A percentile compares a stretch with the other conserved stretches of the same genome.
Evolutionary conservation across 2,113 vertebrate species (phyloP).

Genomic region (Dicerorhinus sumatrensis): DNA sequence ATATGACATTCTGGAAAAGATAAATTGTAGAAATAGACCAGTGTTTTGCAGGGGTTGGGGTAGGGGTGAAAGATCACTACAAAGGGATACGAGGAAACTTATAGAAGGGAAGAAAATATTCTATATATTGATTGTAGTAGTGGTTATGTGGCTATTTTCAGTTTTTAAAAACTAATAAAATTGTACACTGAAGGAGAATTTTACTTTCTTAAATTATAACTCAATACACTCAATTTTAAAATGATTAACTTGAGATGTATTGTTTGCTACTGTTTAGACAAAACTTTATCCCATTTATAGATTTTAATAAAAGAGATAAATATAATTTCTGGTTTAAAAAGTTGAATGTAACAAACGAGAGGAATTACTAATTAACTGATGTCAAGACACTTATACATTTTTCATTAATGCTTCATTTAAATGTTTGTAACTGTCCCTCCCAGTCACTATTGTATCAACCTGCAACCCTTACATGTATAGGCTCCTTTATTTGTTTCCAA

Average conservation of each 20-base stretch:
- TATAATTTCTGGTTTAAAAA: neutral
- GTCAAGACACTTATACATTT: accelerated
- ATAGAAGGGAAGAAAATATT: neutral
- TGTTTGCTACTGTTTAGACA: neutral
- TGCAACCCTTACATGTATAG: accelerated
- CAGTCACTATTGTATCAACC: accelerated
- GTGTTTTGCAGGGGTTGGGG: too few species aligned
- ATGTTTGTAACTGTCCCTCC: accelerated
- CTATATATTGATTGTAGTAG: accelerated
- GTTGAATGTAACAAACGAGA: neutral
- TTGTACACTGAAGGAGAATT: neutral
- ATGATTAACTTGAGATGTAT: neutral
- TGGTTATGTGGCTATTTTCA: too few species aligned
- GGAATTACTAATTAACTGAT: neutral
- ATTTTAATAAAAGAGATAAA: neutral
- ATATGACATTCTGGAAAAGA: neutral
- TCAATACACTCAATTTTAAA: neutral
- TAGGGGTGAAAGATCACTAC: neutral
- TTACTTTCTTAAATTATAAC: neutral
- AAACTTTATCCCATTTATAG: neutral
- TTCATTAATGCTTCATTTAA: too few species aligned
- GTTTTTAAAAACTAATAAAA: neutral
- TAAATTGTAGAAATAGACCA: neutral
- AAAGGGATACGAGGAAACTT: neutral
- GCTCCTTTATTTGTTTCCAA: neutral